Evolutionary conservation across 2,113 vertebrate species (phyloP).

Genomic region (Pachypanchax playfairii): DNA sequence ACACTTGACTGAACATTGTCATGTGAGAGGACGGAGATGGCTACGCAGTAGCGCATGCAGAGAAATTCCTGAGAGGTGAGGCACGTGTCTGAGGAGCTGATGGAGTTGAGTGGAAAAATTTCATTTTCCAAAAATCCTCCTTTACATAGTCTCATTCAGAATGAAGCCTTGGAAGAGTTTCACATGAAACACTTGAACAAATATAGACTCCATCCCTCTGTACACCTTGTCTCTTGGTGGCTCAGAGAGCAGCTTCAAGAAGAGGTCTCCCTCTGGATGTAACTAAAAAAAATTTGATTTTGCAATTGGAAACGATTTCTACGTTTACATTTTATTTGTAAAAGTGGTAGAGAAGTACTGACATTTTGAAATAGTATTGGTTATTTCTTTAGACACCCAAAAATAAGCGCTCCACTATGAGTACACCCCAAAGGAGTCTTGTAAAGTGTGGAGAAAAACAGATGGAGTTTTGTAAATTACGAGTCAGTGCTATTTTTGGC

Average conservation of each 20-base stretch:
- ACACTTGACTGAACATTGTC: neutral
- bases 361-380: too few species aligned
- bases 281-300: too few species aligned
- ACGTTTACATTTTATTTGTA: neutral
- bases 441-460: too few species aligned
- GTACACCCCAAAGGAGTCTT: too few species aligned
- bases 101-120: conserved; percentile 37
- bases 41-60: conserved; percentile 10
- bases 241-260: conserved; percentile 35
- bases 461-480: too few species aligned
- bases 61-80: conserved; percentile 58
- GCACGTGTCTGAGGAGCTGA: conserved; percentile 49
- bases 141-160: conserved; percentile 66
- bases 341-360: too few species aligned
- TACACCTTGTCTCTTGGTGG: conserved; percentile 47
- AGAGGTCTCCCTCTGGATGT: conserved; percentile 53
- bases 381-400: too few species aligned
- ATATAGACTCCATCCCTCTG: conserved; percentile 67
- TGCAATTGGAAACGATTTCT: neutral
- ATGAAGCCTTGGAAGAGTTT: conserved; percentile 61
- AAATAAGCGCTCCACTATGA: too few species aligned
- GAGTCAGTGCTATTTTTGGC: too few species aligned
- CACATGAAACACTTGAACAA: conserved; percentile 72
- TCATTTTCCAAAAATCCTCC: conserved; percentile 44
- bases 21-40: conserved; percentile 12